Evolutionary conservation across 2,888 invertebrate genomes (phyloP), one percentile per base, ranked within the genome.

Genomic region (Platypus cylindrus): DNA sequence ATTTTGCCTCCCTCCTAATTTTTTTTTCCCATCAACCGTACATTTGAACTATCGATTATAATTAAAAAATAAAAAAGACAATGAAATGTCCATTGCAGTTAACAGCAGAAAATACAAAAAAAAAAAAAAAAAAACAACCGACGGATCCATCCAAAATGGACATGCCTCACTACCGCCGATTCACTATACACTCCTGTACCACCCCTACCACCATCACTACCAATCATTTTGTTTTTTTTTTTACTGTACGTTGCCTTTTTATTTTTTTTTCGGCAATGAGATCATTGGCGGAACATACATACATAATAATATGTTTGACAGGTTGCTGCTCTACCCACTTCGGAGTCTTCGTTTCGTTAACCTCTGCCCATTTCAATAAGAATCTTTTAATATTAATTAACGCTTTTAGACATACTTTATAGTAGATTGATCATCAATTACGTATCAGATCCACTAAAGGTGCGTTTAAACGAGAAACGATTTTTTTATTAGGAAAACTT

Each of bases 121-220:
- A n/a, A n/a, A n/a, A n/a, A n/a, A n/a, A n/a, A n/a, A n/a, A n/a
- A n/a, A 35, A 38, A 38, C 32, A 38, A 35, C 38, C 38, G 38
- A 32, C 36, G 36, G 32, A 32, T 36, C 23, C 36, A 32, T 34
- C 37, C 40, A 40, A 34, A 50, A 49, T 51, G 53, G 57, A 59
- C 58, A 58, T 58, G 57, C 57, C 56, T 52, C 58, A 52, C 55
- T 53, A 52, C 51, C 54, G 56, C 53, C 58, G 54, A 58, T 59
- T 56, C 56, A 58, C 58, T 57, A 58, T 59, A 59, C 58, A 58
- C 57, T 57, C 54, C 55, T 59, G n/a, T n/a, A n/a, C n/a, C n/a
- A n/a, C 20, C 5, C 20, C 20, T 7, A 5, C 20, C 5, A 20
- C 20, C 20, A 20, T 7, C 20, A 20, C 7, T 9, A 20, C 20